Percentiles rank a stretch among this genome's conserved stretches.
Conservation (phyloP, 2,797 vertebrate genomes). For the Myotis vivesi region DNA sequence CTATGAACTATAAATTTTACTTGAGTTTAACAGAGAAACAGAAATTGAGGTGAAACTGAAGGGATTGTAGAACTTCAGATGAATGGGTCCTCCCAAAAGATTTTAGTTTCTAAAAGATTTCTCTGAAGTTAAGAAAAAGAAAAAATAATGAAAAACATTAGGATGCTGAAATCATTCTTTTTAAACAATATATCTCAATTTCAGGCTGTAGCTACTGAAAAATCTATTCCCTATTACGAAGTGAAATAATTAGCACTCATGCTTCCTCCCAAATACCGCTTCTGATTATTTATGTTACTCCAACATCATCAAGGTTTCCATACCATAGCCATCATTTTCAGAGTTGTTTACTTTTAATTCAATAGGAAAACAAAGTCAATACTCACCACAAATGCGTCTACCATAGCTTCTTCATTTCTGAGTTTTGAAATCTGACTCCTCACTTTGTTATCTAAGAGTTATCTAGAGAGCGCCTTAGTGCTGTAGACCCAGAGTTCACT, state of each 20-base stretch:
- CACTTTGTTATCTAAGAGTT: neutral
- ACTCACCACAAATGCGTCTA: constrained; percentile 40
- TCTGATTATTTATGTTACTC: neutral
- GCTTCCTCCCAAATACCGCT: neutral
- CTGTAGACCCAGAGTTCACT: neutral
- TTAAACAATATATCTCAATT: neutral
- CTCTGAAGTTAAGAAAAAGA: constrained; percentile 63
- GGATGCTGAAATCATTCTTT: constrained; percentile 39
- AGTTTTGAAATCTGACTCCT: constrained; percentile 28
- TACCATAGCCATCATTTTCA: neutral
- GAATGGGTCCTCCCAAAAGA: constrained; percentile 62
- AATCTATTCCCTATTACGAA: neutral
- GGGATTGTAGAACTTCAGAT: constrained; percentile 55
- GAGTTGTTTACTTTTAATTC: constrained; percentile 19
- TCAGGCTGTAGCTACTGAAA: neutral
- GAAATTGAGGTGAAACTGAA: constrained; percentile 59
- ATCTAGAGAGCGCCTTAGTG: constrained; percentile 10
- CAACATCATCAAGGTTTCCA: neutral
- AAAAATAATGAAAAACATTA: constrained; percentile 62
- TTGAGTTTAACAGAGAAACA: constrained; percentile 54
- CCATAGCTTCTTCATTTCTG: neutral
- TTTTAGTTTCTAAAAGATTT: constrained; percentile 65
- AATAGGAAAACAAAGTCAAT: constrained; percentile 2
- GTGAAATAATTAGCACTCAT: neutral
- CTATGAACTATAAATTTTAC: neutral